Evolutionary conservation across 2,797 vertebrate species (phyloP), one percentile per base, ranked within the genome.

Genomic region (Spinibarbus caldwelli): DNA sequence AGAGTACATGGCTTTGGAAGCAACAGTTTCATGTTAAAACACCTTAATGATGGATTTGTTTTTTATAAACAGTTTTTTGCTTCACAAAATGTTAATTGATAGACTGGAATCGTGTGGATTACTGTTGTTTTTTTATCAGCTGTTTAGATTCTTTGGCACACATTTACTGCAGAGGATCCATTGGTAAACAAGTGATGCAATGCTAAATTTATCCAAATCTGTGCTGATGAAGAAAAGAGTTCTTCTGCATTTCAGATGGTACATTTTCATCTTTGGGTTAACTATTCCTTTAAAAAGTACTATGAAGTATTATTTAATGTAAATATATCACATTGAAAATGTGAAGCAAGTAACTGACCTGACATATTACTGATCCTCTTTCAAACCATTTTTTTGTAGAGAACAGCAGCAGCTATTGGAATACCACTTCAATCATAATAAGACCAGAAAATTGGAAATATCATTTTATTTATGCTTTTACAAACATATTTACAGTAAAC

Each of bases 401-500:
- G 19, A 45, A 72, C 11, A 34, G 21, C 34, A 70, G 52, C 49
- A 45, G 57, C 62, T 12, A 41, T 52, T 77, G 34, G 26, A 19
- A 7, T 23, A 31, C 1, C 62, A 34, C 11, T 29, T 62, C 5
- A 66, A 2, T 79, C 36, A 36, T 0, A 31, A 81, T 41, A 19
- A 52, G 38, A 54, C 57, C 5, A 36, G 26, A 34, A 57, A 43
- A 43, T 64, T 87, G 80, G 80, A 85, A 86, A 89, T 81, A 47
- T 79, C 62, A 29, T 70, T 86, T 87, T 88, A 86, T 90, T 87
- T 78, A 59, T 79, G 62, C 72, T 72, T 86, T 89, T 82, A 89
- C 85, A 90, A 87, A 85, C 71, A 29, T 90, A 88, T 88, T 88
- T 89, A 90, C 89, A 83, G 75, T 76, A 85, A 79, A 87, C 78